A percentile compares a stretch with the other conserved stretches of the same genome.
Evolutionary conservation across 1,140 invertebrate species (phyloP).

Genomic region (Chironomus tepperi): DNA sequence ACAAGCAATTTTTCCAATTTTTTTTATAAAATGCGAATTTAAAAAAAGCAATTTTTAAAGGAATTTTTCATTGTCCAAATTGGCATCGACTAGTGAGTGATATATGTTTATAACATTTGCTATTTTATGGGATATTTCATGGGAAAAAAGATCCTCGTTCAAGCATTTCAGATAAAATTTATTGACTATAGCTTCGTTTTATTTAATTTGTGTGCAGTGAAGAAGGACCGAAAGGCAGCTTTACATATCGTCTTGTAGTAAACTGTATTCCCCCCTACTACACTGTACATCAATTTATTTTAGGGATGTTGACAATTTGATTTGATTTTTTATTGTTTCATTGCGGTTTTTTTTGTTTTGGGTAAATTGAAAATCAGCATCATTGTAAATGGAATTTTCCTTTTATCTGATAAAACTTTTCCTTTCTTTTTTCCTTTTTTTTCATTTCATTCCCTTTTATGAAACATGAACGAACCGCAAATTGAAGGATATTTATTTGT

Average conservation of each 20-base stretch:
- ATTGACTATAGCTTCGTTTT: conserved; percentile 18
- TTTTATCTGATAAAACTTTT: conserved; percentile 3
- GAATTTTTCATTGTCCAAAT: neutral
- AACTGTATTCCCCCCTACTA: neutral
- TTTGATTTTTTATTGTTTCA: conserved; percentile 22
- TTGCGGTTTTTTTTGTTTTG: conserved; percentile 17
- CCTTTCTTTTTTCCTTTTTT: neutral
- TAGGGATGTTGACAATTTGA: conserved; percentile 22
- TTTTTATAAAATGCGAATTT: too few relatives aligned
- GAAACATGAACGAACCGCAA: neutral
- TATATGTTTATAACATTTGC: neutral
- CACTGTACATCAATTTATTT: conserved; percentile 15
- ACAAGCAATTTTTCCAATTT: too few relatives aligned
- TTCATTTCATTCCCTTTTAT: too few relatives aligned
- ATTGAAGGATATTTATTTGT: neutral
- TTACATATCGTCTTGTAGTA: too few relatives aligned
- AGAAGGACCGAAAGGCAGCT: neutral
- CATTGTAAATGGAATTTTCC: conserved; percentile 10
- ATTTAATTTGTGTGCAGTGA: neutral
- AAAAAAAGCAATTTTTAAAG: neutral
- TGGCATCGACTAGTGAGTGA: neutral
- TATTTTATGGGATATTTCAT: neutral
- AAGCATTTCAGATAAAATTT: conserved; percentile 2
- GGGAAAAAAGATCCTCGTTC: neutral
- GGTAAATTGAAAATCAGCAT: conserved; percentile 21